Conservation (phyloP, 2,888 invertebrate genomes). For the Lasioglossum villosulum region DNA sequence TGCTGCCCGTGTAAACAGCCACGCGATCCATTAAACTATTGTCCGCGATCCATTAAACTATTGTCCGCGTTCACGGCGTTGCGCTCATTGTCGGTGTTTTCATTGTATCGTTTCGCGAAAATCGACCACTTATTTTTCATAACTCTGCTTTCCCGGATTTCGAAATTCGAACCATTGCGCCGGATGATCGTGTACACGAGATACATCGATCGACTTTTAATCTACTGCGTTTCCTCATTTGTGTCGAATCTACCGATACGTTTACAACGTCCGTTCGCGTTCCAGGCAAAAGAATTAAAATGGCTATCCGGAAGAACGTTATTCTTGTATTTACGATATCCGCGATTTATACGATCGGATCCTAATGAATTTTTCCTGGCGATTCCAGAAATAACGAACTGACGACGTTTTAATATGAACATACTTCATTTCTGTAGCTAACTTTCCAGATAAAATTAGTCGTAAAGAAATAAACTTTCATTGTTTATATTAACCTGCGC, state of each 20-base stretch:
- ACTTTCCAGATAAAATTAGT: background rate
- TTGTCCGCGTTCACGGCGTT: slow-evolving; percentile 5
- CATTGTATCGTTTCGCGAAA: background rate
- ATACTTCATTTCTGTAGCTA: background rate
- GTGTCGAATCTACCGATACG: background rate
- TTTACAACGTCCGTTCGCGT: background rate
- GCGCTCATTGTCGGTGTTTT: slow-evolving; percentile 16
- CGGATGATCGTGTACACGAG: background rate
- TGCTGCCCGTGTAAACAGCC: slow-evolving; percentile 28
- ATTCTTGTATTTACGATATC: slow-evolving; percentile 17
- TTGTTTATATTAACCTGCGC: background rate
- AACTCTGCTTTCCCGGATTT: background rate
- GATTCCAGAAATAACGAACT: background rate
- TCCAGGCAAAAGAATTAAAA: background rate
- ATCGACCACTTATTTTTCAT: slow-evolving; percentile 10
- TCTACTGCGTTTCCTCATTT: slow-evolving; percentile 5
- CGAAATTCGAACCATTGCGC: background rate
- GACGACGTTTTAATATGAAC: background rate
- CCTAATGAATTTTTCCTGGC: background rate
- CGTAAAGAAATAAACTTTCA: background rate
- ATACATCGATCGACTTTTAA: background rate
- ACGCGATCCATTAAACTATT: slow-evolving; percentile 47
- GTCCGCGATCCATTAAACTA: slow-evolving; percentile 44
- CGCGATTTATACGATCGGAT: background rate
- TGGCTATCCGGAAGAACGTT: slow-evolving; percentile 2